phyloP scores from a whole-genome alignment of 2,888 invertebrate species.

The Synergus itoensis region DNA sequence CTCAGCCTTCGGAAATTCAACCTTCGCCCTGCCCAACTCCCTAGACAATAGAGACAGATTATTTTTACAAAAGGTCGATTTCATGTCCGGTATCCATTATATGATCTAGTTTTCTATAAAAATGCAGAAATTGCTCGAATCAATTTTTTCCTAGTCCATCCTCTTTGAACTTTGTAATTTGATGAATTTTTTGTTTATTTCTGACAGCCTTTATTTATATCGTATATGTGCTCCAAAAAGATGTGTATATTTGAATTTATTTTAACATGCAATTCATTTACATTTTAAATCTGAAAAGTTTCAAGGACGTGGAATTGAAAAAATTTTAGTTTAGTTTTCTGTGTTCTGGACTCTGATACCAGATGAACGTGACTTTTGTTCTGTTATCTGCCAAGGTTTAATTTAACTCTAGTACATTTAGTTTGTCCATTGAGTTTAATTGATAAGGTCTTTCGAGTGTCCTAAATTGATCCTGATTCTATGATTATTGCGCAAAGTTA shows the following conservation, averaged over 20 bases:
- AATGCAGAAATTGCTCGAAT: no score
- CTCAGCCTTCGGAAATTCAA: background rate
- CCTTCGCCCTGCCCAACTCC: background rate
- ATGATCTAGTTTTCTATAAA: no score
- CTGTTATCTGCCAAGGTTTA: background rate
- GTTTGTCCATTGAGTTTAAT: conserved; percentile 2
- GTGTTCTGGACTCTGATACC: background rate
- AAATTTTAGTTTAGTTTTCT: background rate
- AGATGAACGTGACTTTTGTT: background rate
- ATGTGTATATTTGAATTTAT: background rate
- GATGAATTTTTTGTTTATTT: no score
- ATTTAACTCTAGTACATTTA: background rate
- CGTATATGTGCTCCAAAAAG: no score
- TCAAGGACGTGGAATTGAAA: no score
- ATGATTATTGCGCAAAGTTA: background rate
- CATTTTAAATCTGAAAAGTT: no score
- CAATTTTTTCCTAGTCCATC: no score
- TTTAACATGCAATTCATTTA: no score
- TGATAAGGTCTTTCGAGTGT: background rate
- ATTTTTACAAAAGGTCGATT: background rate
- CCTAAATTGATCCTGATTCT: background rate
- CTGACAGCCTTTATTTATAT: no score
- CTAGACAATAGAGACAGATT: background rate
- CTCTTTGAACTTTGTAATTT: no score
- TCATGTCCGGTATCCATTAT: background rate